These are phyloP conservation scores for Spisula subtruncata DNA, from an alignment of 2,888 invertebrate genomes.

Conservation along the genomic window DNA sequence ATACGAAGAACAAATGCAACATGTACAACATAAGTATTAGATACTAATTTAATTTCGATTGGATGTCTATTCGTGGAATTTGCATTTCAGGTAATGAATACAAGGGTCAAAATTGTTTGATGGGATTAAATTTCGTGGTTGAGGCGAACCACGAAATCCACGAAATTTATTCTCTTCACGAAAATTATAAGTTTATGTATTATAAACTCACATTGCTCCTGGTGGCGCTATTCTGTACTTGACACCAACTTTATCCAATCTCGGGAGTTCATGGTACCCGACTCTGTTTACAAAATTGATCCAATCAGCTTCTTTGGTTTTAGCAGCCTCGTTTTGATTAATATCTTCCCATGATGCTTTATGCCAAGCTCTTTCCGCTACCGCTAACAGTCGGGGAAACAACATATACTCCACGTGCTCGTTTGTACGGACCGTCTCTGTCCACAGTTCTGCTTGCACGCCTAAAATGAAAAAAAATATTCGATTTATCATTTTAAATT, in stretches of 20 bases:
- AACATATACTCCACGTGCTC: constrained; percentile 80
- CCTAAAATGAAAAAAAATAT: constrained; percentile 75
- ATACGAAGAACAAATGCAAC: too few relatives aligned
- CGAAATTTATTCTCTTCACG: too few relatives aligned
- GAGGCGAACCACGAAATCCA: too few relatives aligned
- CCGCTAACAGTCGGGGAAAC: constrained; percentile 81
- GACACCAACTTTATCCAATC: constrained; percentile 75
- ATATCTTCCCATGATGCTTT: constrained; percentile 81
- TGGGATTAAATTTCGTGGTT: too few relatives aligned
- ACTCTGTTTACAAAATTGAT: constrained; percentile 76
- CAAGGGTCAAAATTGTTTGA: too few relatives aligned
- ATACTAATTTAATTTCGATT: too few relatives aligned
- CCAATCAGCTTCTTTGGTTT: constrained; percentile 74
- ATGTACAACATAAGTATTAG: too few relatives aligned
- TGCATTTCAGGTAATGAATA: too few relatives aligned
- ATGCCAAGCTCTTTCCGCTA: constrained; percentile 86
- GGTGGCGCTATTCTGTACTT: constrained; percentile 81
- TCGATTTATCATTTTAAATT: too few relatives aligned
- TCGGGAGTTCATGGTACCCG: constrained; percentile 76
- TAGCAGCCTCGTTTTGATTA: constrained; percentile 37
- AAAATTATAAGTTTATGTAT: too few relatives aligned
- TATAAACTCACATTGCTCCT: constrained; percentile 77
- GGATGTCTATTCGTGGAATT: too few relatives aligned
- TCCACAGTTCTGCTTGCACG: constrained; percentile 84
- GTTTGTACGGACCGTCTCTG: constrained; percentile 77